phyloP scores from a whole-genome alignment of 2,113 vertebrate species.

The Syngnathus floridae region DNA sequence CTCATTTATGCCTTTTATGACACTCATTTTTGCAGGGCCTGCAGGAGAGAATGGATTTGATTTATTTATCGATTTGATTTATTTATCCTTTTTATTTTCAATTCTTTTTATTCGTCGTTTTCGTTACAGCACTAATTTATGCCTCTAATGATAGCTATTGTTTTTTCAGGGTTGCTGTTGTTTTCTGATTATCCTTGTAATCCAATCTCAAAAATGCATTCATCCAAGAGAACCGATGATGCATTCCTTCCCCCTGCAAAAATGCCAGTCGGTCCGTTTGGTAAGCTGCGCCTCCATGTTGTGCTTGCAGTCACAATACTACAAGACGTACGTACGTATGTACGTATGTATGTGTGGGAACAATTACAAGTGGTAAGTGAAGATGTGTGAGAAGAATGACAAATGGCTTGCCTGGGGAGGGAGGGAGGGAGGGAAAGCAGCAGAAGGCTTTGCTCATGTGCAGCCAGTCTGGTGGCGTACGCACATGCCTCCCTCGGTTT shows the following conservation, averaged over 20 bases:
- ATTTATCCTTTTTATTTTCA: no score
- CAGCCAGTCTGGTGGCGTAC: constrained; percentile 38
- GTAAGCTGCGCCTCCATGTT: constrained; percentile 22
- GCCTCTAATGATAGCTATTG: no score
- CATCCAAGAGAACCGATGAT: constrained; percentile 16
- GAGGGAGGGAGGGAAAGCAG: constrained; percentile 16
- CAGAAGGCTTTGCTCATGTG: constrained; percentile 52
- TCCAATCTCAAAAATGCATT: constrained; percentile 16
- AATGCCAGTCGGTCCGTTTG: constrained; percentile 25
- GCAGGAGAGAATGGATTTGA: no score
- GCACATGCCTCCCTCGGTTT: constrained; percentile 33
- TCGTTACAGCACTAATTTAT: no score
- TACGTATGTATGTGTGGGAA: constrained; percentile 19
- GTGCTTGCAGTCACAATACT: constrained; percentile 26
- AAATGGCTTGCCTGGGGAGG: constrained; percentile 46
- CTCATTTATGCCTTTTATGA: no score
- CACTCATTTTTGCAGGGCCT: no score
- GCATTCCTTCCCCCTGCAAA: constrained; percentile 18
- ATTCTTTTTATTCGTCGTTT: no score
- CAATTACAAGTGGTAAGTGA: constrained; percentile 12
- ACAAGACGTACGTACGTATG: background rate
- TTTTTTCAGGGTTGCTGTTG: background rate
- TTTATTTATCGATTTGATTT: no score
- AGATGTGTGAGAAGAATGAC: constrained; percentile 37
- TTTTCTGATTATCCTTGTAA: background rate